Conservation (phyloP, 2,888 invertebrate species). For the Dilophus febrilis region DNA sequence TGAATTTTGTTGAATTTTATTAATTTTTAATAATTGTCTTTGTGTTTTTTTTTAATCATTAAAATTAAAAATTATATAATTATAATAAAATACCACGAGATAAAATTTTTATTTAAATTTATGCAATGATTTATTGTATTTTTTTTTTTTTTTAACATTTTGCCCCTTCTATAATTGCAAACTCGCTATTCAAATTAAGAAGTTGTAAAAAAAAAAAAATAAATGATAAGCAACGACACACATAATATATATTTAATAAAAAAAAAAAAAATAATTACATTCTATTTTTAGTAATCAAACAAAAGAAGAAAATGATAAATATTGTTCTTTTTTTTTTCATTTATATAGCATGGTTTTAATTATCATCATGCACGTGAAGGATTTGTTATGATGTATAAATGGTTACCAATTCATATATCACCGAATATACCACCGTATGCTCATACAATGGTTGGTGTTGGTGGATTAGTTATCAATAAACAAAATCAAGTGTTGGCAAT, state of each 20-base stretch:
- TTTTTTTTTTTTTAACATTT: no score
- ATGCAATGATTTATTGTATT: neutral
- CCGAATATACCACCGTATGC: slow-evolving; percentile 59
- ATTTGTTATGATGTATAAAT: slow-evolving; percentile 64
- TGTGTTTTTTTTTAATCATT: neutral
- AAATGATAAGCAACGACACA: no score
- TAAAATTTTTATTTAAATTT: neutral
- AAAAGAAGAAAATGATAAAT: no score
- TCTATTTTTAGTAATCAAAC: no score
- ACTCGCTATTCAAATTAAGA: no score
- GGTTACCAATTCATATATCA: slow-evolving; percentile 46
- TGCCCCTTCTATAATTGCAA: no score
- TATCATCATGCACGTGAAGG: slow-evolving; percentile 73
- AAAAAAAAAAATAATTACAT: no score
- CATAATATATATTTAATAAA: no score
- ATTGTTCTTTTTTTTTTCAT: no score
- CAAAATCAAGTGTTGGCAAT: slow-evolving; percentile 64
- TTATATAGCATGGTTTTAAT: slow-evolving; percentile 54
- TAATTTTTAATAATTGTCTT: neutral
- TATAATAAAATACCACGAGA: neutral
- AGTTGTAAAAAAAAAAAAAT: no score
- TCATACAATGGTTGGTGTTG: slow-evolving; percentile 69
- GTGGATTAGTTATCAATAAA: slow-evolving; percentile 69
- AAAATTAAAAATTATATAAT: neutral
- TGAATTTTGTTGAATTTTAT: neutral